phyloP scores from a whole-genome alignment of 2,113 vertebrate genomes.

The Solea solea region DNA sequence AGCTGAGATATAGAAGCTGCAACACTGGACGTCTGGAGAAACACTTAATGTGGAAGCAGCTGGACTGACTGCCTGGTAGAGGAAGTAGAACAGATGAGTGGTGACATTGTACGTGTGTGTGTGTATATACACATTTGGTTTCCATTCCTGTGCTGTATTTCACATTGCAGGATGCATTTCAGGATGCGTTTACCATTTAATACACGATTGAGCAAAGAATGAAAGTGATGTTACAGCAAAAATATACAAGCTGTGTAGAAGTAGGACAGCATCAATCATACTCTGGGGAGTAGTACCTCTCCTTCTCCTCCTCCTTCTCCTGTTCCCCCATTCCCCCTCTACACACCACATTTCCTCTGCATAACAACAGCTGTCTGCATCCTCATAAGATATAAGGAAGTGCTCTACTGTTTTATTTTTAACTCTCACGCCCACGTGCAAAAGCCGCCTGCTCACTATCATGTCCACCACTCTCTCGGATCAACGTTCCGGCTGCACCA shows the following conservation, averaged over 20 bases:
- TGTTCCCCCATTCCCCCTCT: conserved; percentile 23
- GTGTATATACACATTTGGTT: conserved; percentile 4
- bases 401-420: conserved; percentile 76
- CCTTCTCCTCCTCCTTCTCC: conserved; percentile 45
- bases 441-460: conserved; percentile 28
- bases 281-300: conserved; percentile 57
- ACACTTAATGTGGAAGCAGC: conserved; percentile 70
- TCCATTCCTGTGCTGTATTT: conserved; percentile 22
- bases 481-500: background rate
- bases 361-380: conserved; percentile 36
- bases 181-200: conserved; percentile 17
- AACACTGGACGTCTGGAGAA: conserved; percentile 5
- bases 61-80: conserved; percentile 61
- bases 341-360: conserved; percentile 53
- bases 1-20: conserved; percentile 7
- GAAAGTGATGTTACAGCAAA: background rate
- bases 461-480: conserved; percentile 15
- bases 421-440: conserved; percentile 52
- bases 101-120: conserved; percentile 41
- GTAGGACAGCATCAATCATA: conserved; percentile 65
- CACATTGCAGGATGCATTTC: background rate
- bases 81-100: conserved; percentile 65
- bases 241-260: conserved; percentile 36
- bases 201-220: background rate
- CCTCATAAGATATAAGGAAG: conserved; percentile 59